A percentile compares a stretch with the other conserved stretches of the same genome.
Evolutionary conservation across 1,140 invertebrate species (phyloP).

Genomic region (Drosophila dunni): DNA sequence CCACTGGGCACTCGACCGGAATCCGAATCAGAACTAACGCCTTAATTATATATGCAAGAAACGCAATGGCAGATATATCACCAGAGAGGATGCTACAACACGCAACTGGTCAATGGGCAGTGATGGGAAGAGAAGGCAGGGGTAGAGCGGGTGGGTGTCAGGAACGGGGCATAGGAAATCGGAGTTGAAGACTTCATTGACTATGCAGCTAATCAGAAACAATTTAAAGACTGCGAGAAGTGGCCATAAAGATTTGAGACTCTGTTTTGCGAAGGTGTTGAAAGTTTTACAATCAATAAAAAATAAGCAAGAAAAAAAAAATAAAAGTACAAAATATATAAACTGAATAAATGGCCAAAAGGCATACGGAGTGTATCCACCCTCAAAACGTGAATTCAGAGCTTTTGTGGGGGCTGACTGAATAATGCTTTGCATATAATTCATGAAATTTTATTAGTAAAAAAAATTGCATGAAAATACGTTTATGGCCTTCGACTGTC

Average conservation of each 20-base stretch:
- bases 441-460: slow-evolving; percentile 75
- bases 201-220: slow-evolving; percentile 68
- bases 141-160: not conserved
- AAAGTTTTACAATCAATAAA: slow-evolving; percentile 58
- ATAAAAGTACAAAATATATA: slow-evolving; percentile 3
- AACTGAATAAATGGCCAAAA: slow-evolving; percentile 5
- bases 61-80: slow-evolving; percentile 75
- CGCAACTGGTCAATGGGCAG: slow-evolving; percentile 27
- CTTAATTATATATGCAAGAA: slow-evolving; percentile 79
- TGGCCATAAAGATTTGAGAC: slow-evolving; percentile 60
- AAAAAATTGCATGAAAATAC: slow-evolving; percentile 56
- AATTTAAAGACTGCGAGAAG: slow-evolving; percentile 50
- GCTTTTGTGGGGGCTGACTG: slow-evolving; percentile 23
- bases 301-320: slow-evolving; percentile 17
- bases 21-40: slow-evolving; percentile 39
- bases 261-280: slow-evolving; percentile 69
- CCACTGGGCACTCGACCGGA: slow-evolving; percentile 12
- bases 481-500: slow-evolving; percentile 48
- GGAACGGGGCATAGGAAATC: not conserved
- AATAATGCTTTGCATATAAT: slow-evolving; percentile 74
- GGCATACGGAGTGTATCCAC: not conserved
- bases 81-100: slow-evolving; percentile 49
- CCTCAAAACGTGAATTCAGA: not conserved
- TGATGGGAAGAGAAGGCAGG: not conserved
- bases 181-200: slow-evolving; percentile 17